Conservation (phyloP, 2,888 invertebrate species). For the Caenorhabditis sinica region DNA sequence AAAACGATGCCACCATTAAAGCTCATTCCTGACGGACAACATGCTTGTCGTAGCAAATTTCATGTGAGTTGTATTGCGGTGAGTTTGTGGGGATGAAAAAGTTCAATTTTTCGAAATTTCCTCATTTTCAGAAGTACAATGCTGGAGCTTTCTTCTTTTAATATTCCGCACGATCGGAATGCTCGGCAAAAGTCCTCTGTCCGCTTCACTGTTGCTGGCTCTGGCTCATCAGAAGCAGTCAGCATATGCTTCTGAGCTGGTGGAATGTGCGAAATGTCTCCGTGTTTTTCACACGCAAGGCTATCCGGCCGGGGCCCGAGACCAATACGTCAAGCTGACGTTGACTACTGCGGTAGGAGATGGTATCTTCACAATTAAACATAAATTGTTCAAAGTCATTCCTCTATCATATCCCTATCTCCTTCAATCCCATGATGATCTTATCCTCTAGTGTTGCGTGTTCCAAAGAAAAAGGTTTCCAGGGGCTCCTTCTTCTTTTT, state of each 20-base stretch:
- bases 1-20: too few relatives aligned
- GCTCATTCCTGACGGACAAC: not conserved
- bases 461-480: too few relatives aligned
- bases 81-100: not conserved
- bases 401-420: too few relatives aligned
- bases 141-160: slow-evolving; percentile 12
- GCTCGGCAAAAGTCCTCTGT: slow-evolving; percentile 42
- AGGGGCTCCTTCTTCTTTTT: too few relatives aligned
- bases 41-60: slow-evolving; percentile 12
- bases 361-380: too few relatives aligned
- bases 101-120: not conserved
- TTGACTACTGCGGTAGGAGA: not conserved
- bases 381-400: too few relatives aligned
- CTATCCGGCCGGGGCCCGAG: slow-evolving; percentile 19
- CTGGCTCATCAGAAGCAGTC: slow-evolving; percentile 36
- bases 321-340: slow-evolving; percentile 15
- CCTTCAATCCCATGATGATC: too few relatives aligned
- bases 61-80: slow-evolving; percentile 11
- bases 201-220: slow-evolving; percentile 47
- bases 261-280: slow-evolving; percentile 43
- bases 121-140: slow-evolving; percentile 46
- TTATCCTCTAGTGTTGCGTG: too few relatives aligned
- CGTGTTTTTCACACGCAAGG: slow-evolving; percentile 45
- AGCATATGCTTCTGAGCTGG: slow-evolving; percentile 19
- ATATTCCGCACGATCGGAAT: slow-evolving; percentile 37